Percentiles rank a stretch among this genome's conserved stretches.
phyloP scores from a whole-genome alignment of 2,797 vertebrate genomes.

The Cyprinella venusta region DNA sequence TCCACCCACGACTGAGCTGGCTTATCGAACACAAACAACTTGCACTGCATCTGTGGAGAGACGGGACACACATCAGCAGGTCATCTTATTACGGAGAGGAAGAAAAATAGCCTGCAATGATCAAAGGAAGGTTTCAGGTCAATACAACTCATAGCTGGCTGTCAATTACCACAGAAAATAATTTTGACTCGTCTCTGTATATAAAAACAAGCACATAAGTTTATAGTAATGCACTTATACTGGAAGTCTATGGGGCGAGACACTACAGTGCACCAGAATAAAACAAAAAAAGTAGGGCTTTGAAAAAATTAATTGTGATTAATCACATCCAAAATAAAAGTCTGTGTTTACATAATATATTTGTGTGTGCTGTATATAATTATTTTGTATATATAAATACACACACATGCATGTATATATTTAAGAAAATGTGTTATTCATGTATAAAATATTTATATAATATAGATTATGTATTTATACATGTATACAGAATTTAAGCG shows the following conservation, averaged over 20 bases:
- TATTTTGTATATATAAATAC: too few relatives aligned
- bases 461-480: too few relatives aligned
- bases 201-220: not conserved
- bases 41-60: slow-evolving; percentile 91
- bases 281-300: too few relatives aligned
- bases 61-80: not conserved
- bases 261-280: not conserved
- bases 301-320: too few relatives aligned
- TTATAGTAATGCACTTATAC: not conserved
- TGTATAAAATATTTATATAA: too few relatives aligned
- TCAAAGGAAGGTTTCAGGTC: not conserved
- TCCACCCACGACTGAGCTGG: slow-evolving; percentile 97
- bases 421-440: too few relatives aligned
- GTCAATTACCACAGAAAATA: not conserved
- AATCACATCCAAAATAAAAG: too few relatives aligned
- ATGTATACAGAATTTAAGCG: too few relatives aligned
- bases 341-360: too few relatives aligned
- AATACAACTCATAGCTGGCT: not conserved
- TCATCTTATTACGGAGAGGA: not conserved
- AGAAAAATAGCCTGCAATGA: not conserved
- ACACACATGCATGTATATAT: too few relatives aligned
- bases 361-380: too few relatives aligned
- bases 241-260: too few relatives aligned
- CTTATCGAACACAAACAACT: slow-evolving; percentile 98
- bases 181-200: not conserved